phyloP scores from a whole-genome alignment of 2,888 invertebrate species.

The Drosophila tripunctata region DNA sequence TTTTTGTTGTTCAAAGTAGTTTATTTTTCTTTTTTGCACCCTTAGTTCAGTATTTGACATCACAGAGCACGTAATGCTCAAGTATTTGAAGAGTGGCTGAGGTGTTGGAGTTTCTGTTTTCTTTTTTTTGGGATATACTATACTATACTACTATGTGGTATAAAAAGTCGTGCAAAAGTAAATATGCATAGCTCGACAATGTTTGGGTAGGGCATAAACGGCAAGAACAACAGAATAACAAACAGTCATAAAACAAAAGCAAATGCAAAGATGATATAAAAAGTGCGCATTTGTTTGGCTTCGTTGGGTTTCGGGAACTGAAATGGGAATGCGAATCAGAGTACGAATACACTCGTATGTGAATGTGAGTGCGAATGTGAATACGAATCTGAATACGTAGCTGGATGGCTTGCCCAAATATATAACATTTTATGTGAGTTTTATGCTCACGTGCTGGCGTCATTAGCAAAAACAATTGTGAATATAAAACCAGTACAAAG shows the following conservation, averaged over 20 bases:
- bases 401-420: constrained; percentile 23
- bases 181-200: constrained; percentile 59
- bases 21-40: background rate
- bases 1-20: constrained; percentile 7
- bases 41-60: constrained; percentile 14
- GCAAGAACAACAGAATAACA: constrained; percentile 47
- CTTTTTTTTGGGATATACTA: constrained; percentile 9
- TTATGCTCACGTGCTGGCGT: constrained; percentile 71
- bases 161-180: constrained; percentile 53
- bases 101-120: constrained; percentile 16
- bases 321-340: constrained; percentile 5
- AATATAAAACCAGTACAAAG: constrained; percentile 1
- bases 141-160: too few relatives aligned
- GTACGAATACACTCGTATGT: background rate
- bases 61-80: constrained; percentile 40
- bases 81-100: constrained; percentile 22
- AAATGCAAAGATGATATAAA: constrained; percentile 51
- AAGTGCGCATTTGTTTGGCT: constrained; percentile 63
- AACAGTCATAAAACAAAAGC: constrained; percentile 48
- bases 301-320: constrained; percentile 32
- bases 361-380: background rate
- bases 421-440: constrained; percentile 54
- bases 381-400: background rate
- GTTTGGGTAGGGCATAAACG: constrained; percentile 67
- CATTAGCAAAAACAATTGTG: constrained; percentile 34